Conservation (phyloP, 2,113 vertebrate genomes). For the Gnathonemus echidnorhynchus region DNA sequence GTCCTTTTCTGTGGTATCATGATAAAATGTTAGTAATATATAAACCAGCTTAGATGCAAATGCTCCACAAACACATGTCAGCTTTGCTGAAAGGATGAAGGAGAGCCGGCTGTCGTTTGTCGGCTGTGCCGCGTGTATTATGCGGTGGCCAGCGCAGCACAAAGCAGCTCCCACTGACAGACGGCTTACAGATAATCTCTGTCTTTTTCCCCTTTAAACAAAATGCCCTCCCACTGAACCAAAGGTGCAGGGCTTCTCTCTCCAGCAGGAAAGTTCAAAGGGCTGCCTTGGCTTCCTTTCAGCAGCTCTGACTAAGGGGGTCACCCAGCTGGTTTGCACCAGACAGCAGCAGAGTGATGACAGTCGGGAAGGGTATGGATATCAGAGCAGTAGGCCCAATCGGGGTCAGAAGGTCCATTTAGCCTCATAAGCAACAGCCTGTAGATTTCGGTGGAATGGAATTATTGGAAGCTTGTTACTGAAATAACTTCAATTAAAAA, state of each 20-base stretch:
- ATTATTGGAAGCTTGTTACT: neutral
- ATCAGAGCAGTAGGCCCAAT: neutral
- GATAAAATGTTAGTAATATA: neutral
- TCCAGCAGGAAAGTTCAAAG: slow-evolving; percentile 21
- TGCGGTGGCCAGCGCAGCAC: neutral
- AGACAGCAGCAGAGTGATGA: neutral
- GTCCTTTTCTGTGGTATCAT: neutral
- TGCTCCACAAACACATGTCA: neutral
- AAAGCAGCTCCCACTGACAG: slow-evolving; percentile 18
- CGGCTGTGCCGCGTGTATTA: neutral
- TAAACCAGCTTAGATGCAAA: neutral
- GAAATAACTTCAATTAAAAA: neutral
- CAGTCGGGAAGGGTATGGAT: neutral
- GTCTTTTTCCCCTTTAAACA: slow-evolving; percentile 12
- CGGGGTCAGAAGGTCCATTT: too few relatives aligned
- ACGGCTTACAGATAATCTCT: slow-evolving; percentile 27
- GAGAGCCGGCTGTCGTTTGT: neutral
- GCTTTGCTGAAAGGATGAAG: neutral
- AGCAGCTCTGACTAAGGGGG: neutral
- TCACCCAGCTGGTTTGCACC: neutral
- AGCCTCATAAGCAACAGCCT: neutral
- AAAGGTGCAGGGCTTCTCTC: neutral
- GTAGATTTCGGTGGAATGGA: neutral
- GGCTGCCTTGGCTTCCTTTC: neutral
- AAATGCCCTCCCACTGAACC: slow-evolving; percentile 14